Evolutionary conservation across 2,888 invertebrate species (phyloP).

Genomic region (Ryuthela nishihirai): DNA sequence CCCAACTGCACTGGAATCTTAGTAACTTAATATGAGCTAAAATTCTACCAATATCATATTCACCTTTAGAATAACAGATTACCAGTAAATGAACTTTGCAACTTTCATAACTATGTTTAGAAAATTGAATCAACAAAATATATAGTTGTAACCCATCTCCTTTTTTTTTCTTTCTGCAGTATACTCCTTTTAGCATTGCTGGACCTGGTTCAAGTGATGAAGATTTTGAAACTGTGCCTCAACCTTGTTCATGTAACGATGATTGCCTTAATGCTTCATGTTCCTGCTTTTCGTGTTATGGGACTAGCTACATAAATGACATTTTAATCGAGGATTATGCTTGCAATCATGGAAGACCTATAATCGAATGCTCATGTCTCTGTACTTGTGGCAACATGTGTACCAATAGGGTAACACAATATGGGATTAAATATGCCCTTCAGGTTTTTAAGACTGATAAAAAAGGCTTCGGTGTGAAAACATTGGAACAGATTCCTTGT

Average conservation of each 20-base stretch:
- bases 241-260: constrained; percentile 89
- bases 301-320: constrained; percentile 41
- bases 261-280: constrained; percentile 74
- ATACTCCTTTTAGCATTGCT: constrained; percentile 80
- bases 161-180: constrained; percentile 63
- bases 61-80: no score
- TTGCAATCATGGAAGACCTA: constrained; percentile 1
- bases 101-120: no score
- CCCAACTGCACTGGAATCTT: no score
- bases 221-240: constrained; percentile 71
- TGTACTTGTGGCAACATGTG: constrained; percentile 85
- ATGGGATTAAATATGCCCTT: constrained; percentile 66
- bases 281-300: constrained; percentile 46
- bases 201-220: constrained; percentile 59
- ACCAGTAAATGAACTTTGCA: no score
- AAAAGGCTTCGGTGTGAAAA: constrained; percentile 94
- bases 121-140: no score
- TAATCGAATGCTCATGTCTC: constrained; percentile 83
- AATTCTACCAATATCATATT: no score
- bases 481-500: constrained; percentile 88
- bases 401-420: constrained; percentile 89
- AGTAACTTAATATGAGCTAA: no score
- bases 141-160: no score
- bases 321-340: constrained; percentile 1
- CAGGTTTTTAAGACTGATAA: constrained; percentile 93